A percentile compares a stretch with the other conserved stretches of the same genome.
These are phyloP conservation scores for Aurelia coerulea DNA, from an alignment of 30 jellyfish, hydroid and myxozoan species.

Conservation along the genomic window DNA sequence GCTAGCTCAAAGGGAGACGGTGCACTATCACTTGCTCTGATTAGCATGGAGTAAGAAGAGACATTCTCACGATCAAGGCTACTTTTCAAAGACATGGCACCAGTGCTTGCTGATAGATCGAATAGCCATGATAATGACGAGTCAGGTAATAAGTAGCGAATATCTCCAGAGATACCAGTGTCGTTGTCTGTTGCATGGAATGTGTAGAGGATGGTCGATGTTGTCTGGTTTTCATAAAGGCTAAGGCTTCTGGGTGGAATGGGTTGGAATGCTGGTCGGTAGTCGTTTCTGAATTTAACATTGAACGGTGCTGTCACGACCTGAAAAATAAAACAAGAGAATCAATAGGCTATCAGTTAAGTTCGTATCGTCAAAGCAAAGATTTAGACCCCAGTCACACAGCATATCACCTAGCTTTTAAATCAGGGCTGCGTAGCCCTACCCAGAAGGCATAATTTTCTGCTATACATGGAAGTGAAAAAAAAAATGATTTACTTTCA, in stretches of 20 bases:
- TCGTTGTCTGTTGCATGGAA: slow-evolving; percentile 82
- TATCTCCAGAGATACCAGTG: slow-evolving; percentile 71
- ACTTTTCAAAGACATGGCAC: slow-evolving; percentile 41
- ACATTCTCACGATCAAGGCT: slow-evolving; percentile 79
- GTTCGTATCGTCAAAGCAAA: too few relatives aligned
- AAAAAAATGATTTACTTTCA: too few relatives aligned
- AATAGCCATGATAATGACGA: slow-evolving; percentile 41
- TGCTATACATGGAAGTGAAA: too few relatives aligned
- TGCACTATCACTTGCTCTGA: slow-evolving; percentile 84
- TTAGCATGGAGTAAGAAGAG: slow-evolving; percentile 41
- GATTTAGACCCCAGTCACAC: too few relatives aligned
- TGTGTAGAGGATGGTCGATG: slow-evolving; percentile 30
- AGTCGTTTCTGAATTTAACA: slow-evolving; percentile 75
- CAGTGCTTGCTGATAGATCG: slow-evolving; percentile 43
- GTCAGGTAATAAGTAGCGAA: slow-evolving; percentile 33
- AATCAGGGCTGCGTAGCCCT: too few relatives aligned
- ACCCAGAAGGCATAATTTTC: too few relatives aligned
- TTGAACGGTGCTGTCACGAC: slow-evolving; percentile 71
- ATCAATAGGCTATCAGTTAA: too few relatives aligned
- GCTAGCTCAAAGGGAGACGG: slow-evolving; percentile 83
- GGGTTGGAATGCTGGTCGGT: slow-evolving; percentile 68
- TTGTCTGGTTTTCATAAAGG: slow-evolving; percentile 71
- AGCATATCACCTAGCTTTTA: too few relatives aligned
- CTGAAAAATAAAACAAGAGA: not conserved
- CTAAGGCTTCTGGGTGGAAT: slow-evolving; percentile 24